A percentile compares a stretch with the other conserved stretches of the same genome.
These are phyloP conservation scores for Platorchestia sp. DNA, from an alignment of 1,140 invertebrate species.

Conservation along the genomic window DNA sequence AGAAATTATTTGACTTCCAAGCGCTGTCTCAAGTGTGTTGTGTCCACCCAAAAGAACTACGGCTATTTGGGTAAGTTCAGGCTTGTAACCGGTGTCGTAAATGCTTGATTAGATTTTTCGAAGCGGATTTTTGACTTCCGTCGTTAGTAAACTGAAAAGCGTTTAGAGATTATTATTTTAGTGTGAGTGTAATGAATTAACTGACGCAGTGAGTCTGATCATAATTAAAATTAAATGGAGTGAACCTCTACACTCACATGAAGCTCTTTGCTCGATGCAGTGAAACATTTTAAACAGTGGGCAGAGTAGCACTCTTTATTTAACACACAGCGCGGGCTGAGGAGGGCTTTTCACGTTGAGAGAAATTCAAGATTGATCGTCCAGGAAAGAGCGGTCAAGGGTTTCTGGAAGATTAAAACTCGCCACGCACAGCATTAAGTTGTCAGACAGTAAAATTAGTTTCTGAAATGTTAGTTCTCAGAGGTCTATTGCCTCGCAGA, in stretches of 20 bases:
- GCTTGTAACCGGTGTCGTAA: too few species aligned
- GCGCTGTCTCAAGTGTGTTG: not conserved
- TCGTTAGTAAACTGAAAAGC: too few species aligned
- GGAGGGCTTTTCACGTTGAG: not conserved
- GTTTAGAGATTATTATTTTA: too few species aligned
- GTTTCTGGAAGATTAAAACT: not conserved
- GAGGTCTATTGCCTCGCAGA: not conserved
- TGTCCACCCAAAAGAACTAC: too few species aligned
- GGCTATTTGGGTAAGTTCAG: too few species aligned
- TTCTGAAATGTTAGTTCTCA: not conserved
- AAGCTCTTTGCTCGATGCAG: too few species aligned
- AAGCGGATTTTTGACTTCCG: not conserved
- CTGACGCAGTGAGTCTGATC: too few species aligned
- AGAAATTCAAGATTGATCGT: not conserved
- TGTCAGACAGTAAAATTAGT: not conserved
- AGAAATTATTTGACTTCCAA: not conserved
- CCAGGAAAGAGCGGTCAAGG: conserved; percentile 4
- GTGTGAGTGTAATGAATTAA: too few species aligned
- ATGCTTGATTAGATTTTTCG: not conserved
- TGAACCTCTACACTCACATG: too few species aligned
- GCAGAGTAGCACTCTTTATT: not conserved
- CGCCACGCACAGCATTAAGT: not conserved
- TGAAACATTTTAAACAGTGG: not conserved
- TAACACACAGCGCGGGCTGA: not conserved
- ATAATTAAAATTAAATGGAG: too few species aligned